phyloP scores from a whole-genome alignment of 1,140 invertebrate genomes.

The Vollenhovia emeryi region DNA sequence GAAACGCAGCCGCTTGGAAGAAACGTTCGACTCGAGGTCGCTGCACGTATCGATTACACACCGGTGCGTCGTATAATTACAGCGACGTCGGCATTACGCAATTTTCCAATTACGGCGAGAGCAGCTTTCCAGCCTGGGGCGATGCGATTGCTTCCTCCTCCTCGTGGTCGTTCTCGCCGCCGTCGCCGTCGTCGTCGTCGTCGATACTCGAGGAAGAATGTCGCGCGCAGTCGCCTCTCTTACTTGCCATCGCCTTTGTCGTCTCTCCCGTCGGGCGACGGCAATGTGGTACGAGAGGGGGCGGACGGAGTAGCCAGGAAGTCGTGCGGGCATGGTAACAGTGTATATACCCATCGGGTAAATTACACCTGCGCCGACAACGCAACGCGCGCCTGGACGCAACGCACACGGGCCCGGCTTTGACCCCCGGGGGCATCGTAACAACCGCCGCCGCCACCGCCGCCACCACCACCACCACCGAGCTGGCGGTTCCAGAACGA shows the following conservation, averaged over 20 bases:
- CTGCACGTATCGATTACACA: conserved; percentile 56
- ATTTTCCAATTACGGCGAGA: conserved; percentile 55
- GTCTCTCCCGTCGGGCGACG: neutral
- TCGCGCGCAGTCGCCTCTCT: conserved; percentile 31
- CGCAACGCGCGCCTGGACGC: conserved; percentile 26
- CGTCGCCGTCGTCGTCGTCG: neutral
- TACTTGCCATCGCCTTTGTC: conserved; percentile 12
- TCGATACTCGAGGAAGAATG: conserved; percentile 39
- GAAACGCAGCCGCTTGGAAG: conserved; percentile 20
- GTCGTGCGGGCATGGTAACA: conserved; percentile 59
- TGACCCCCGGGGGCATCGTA: conserved; percentile 61
- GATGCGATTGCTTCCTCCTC: conserved; percentile 11
- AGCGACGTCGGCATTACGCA: conserved; percentile 40
- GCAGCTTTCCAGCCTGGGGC: conserved; percentile 49
- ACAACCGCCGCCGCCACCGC: conserved; percentile 17
- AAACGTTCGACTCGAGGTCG: conserved; percentile 44
- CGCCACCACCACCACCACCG: neutral
- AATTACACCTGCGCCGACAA: conserved; percentile 63
- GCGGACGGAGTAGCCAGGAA: conserved; percentile 44
- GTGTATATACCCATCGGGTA: conserved; percentile 49
- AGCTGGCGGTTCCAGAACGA: conserved; percentile 72
- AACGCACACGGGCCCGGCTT: conserved; percentile 11
- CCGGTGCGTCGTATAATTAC: conserved; percentile 59
- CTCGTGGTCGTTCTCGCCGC: neutral
- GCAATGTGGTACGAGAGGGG: neutral